Evolutionary conservation across 2,888 invertebrate species (phyloP).

Genomic region (Drosophila prostipennis): DNA sequence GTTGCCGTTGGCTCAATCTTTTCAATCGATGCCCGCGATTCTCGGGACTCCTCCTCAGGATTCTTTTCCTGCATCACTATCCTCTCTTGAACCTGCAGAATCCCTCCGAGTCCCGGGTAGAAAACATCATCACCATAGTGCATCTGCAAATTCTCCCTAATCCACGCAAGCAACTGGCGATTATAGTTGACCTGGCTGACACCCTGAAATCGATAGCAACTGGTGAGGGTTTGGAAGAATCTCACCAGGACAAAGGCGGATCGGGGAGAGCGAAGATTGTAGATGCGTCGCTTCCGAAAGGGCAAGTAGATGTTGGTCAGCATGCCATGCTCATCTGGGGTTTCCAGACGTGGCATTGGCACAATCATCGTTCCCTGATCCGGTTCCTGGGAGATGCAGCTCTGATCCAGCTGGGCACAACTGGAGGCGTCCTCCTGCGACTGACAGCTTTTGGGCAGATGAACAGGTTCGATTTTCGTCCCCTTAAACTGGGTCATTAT

Average conservation of each 20-base stretch:
- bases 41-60: background rate
- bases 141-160: slow-evolving; percentile 72
- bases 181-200: slow-evolving; percentile 75
- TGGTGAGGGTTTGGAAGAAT: slow-evolving; percentile 78
- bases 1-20: background rate
- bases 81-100: slow-evolving; percentile 77
- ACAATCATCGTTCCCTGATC: slow-evolving; percentile 79
- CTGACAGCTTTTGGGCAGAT: slow-evolving; percentile 16
- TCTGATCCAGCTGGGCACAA: slow-evolving; percentile 76
- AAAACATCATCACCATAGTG: slow-evolving; percentile 81
- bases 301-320: slow-evolving; percentile 82
- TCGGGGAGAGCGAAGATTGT: slow-evolving; percentile 74
- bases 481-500: slow-evolving; percentile 51
- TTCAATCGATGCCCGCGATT: background rate
- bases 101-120: slow-evolving; percentile 83
- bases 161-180: slow-evolving; percentile 77
- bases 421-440: slow-evolving; percentile 59
- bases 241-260: slow-evolving; percentile 78
- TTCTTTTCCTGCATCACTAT: slow-evolving; percentile 1
- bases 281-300: slow-evolving; percentile 78
- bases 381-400: slow-evolving; percentile 49
- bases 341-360: slow-evolving; percentile 78
- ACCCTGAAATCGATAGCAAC: slow-evolving; percentile 79
- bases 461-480: slow-evolving; percentile 28
- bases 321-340: slow-evolving; percentile 62